Conservation (phyloP, 2,888 invertebrate genomes). For the Hydroisotoma schaefferi region DNA sequence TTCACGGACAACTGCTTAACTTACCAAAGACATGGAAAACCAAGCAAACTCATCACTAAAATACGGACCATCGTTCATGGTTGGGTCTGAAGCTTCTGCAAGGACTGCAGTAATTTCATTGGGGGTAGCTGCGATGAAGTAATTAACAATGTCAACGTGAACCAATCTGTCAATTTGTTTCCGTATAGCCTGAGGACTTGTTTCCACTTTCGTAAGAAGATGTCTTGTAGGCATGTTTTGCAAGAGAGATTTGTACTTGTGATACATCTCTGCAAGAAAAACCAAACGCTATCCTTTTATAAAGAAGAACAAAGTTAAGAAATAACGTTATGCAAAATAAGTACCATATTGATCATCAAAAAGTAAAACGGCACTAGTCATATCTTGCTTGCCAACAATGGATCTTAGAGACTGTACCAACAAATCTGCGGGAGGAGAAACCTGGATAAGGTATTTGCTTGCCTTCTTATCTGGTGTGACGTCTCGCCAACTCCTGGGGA, state of each 20-base stretch:
- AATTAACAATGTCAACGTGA: constrained; percentile 82
- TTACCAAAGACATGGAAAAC: constrained; percentile 72
- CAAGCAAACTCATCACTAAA: constrained; percentile 82
- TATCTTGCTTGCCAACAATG: constrained; percentile 75
- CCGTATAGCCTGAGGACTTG: constrained; percentile 55
- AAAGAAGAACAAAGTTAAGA: not conserved
- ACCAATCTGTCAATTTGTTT: constrained; percentile 69
- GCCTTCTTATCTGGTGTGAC: constrained; percentile 66
- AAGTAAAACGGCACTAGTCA: constrained; percentile 86
- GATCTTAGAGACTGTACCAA: constrained; percentile 78
- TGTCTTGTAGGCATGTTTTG: constrained; percentile 87
- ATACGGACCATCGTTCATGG: constrained; percentile 53
- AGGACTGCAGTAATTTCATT: constrained; percentile 40
- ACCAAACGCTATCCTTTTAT: not conserved
- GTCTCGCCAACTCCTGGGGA: constrained; percentile 66
- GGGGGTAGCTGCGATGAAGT: constrained; percentile 69
- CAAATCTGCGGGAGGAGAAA: constrained; percentile 79
- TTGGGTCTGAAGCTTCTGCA: constrained; percentile 36
- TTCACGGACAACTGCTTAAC: constrained; percentile 4
- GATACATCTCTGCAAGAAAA: constrained; percentile 70
- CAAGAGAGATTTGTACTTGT: constrained; percentile 85
- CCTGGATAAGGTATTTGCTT: constrained; percentile 67
- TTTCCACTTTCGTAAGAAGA: constrained; percentile 61
- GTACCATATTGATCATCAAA: constrained; percentile 82
- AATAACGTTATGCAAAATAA: constrained; percentile 47